Conservation (phyloP, 2,888 invertebrate genomes). For the Watsonalla cultraria region DNA sequence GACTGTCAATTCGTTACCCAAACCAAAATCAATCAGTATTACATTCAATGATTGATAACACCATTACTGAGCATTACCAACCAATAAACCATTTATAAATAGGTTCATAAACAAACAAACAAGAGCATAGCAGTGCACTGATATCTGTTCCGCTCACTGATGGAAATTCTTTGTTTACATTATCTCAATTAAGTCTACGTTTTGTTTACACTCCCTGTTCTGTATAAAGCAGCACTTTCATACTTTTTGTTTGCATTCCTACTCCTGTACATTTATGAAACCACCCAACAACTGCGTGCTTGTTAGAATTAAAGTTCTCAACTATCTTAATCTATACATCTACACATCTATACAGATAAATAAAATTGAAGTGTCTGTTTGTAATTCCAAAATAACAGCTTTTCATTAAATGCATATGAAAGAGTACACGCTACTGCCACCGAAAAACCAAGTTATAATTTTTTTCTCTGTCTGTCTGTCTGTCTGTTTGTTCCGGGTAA, state of each 20-base stretch:
- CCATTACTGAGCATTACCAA: conserved; percentile 5
- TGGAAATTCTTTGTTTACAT: conserved; percentile 67
- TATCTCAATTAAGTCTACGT: conserved; percentile 74
- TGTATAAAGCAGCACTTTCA: conserved; percentile 55
- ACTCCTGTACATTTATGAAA: conserved; percentile 11
- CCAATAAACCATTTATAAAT: conserved; percentile 14
- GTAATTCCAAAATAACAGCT: too few relatives aligned
- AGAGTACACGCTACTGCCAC: too few relatives aligned
- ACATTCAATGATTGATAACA: background rate
- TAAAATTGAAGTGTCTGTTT: too few relatives aligned
- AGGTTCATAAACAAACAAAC: conserved; percentile 15
- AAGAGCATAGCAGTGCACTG: conserved; percentile 28
- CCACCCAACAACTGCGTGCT: background rate
- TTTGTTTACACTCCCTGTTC: conserved; percentile 55
- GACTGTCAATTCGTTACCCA: too few relatives aligned
- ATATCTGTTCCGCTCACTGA: conserved; percentile 50
- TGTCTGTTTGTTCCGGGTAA: too few relatives aligned
- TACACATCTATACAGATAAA: too few relatives aligned
- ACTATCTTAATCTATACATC: too few relatives aligned
- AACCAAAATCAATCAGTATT: too few relatives aligned
- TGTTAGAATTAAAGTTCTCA: background rate
- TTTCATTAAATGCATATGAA: too few relatives aligned
- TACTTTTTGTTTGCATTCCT: conserved; percentile 52
- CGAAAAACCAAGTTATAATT: too few relatives aligned
- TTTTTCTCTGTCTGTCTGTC: too few relatives aligned